Conservation (phyloP, 2,113 vertebrate species). For the Anser brachyrhynchus region DNA sequence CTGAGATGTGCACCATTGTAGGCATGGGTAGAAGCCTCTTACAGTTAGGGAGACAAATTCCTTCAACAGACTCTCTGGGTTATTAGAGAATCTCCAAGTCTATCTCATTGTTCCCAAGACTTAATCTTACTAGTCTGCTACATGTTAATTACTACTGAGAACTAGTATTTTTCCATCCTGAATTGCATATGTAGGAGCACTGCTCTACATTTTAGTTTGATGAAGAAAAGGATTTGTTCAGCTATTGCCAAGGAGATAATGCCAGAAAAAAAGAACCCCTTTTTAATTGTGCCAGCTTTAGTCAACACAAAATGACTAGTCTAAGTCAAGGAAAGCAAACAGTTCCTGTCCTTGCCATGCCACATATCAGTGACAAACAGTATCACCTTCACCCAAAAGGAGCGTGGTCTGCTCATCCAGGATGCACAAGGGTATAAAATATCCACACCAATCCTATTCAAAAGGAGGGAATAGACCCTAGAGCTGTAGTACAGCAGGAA, state of each 20-base stretch:
- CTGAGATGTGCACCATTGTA: not conserved
- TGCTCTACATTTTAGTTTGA: not conserved
- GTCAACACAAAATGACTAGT: not conserved
- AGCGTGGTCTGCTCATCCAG: not conserved
- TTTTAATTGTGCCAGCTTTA: not conserved
- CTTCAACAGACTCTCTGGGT: not conserved
- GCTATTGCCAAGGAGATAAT: not conserved
- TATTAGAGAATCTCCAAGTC: not conserved
- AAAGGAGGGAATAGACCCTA: not conserved
- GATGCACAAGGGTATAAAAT: accelerated
- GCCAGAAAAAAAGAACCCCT: not conserved
- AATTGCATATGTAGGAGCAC: accelerated
- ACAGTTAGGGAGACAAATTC: not conserved
- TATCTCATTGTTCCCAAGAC: not conserved
- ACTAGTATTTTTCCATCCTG: not conserved
- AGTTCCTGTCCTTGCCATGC: not conserved
- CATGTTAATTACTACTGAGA: not conserved
- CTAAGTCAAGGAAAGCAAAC: not conserved
- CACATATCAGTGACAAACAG: not conserved
- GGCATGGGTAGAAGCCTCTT: not conserved
- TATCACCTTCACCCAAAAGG: not conserved
- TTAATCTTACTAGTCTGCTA: not conserved
- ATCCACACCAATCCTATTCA: not conserved
- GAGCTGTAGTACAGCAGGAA: not conserved
- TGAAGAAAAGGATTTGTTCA: not conserved